A percentile compares a stretch with the other conserved stretches of the same genome.
These are phyloP conservation scores for Tipula helvola DNA, from an alignment of 2,888 invertebrate genomes.

Conservation along the genomic window DNA sequence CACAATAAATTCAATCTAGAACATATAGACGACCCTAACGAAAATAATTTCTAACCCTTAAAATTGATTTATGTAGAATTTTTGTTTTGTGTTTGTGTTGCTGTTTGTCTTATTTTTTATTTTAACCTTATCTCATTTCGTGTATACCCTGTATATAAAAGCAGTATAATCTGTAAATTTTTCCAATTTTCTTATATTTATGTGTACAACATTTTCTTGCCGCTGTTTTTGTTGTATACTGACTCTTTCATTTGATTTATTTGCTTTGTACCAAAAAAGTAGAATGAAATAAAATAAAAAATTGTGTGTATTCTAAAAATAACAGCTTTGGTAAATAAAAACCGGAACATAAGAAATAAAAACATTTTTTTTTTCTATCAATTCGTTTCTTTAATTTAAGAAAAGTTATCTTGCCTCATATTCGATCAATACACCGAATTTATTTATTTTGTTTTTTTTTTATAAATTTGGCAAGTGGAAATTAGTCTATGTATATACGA, in stretches of 20 bases:
- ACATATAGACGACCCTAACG: background rate
- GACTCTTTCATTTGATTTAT: background rate
- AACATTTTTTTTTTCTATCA: background rate
- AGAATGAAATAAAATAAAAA: background rate
- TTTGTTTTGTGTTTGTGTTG: background rate
- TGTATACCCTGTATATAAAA: background rate
- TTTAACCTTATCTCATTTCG: background rate
- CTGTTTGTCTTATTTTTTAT: background rate
- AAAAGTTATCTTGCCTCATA: background rate
- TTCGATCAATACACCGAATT: background rate
- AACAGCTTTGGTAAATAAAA: background rate
- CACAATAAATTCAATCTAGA: background rate
- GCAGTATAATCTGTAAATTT: background rate
- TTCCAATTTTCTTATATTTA: background rate
- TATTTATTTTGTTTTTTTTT: background rate
- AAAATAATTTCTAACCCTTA: background rate
- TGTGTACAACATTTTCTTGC: background rate
- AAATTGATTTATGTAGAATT: background rate
- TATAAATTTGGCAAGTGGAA: background rate
- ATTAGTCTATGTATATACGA: background rate
- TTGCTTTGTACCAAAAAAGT: background rate
- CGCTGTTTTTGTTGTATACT: background rate
- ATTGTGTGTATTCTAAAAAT: background rate
- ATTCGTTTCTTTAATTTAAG: background rate
- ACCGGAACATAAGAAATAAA: background rate